Percentiles rank a stretch among this genome's conserved stretches.
Conservation (phyloP, 2,888 invertebrate species). For the Trichogramma evanescens region DNA sequence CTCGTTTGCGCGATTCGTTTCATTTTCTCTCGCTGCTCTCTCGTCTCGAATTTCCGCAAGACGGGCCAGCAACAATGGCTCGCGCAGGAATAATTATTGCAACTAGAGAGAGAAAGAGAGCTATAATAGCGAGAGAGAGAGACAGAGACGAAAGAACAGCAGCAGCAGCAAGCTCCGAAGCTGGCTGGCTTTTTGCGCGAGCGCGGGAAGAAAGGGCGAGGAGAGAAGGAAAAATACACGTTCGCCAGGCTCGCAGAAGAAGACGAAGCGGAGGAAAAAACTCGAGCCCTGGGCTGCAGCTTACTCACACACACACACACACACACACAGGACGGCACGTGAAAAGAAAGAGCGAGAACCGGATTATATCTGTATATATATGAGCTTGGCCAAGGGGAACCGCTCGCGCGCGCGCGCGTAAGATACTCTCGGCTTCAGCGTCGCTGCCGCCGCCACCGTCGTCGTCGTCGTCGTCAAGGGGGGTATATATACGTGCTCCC, state of each 20-base stretch:
- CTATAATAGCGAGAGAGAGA: not conserved
- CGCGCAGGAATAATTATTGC: conserved; percentile 23
- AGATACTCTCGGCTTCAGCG: not conserved
- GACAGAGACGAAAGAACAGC: not conserved
- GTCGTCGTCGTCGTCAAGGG: conserved; percentile 9
- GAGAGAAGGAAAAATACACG: not conserved
- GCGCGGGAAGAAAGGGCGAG: not conserved
- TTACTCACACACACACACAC: no score
- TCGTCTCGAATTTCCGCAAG: conserved; percentile 25
- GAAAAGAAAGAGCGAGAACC: conserved; percentile 11
- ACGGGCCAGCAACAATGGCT: conserved; percentile 23
- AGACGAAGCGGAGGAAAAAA: not conserved
- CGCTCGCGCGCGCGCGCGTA: conserved; percentile 11
- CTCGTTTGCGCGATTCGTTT: conserved; percentile 21
- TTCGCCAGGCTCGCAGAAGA: not conserved
- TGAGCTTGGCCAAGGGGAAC: conserved; percentile 14
- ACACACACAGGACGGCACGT: no score
- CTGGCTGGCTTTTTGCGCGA: not conserved
- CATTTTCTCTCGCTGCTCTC: conserved; percentile 23
- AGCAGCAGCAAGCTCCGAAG: not conserved
- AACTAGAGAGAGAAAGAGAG: not conserved
- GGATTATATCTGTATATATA: conserved; percentile 25
- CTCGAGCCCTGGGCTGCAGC: no score
- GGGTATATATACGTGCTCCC: conserved; percentile 1
- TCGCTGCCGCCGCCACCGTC: not conserved